A percentile compares a stretch with the other conserved stretches of the same genome.
Evolutionary conservation across 2,113 vertebrate genomes (phyloP).

Genomic region (Oceanodroma tethys): DNA sequence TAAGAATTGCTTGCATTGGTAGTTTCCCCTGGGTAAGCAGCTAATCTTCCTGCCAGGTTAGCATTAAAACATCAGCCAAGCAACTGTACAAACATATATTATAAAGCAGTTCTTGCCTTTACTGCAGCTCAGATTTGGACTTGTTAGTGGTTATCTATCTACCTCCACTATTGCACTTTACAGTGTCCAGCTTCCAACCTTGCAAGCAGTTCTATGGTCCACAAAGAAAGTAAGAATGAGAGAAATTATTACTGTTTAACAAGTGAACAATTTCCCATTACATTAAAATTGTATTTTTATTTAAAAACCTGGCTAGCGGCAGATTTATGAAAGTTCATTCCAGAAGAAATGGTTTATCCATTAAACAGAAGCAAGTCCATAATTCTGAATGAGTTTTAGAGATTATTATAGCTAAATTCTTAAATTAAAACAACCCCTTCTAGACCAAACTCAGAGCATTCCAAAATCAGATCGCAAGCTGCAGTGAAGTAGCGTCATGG

Average conservation of each 20-base stretch:
- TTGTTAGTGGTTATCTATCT: background rate
- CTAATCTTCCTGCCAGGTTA: constrained; percentile 1
- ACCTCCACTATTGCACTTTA: background rate
- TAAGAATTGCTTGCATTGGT: background rate
- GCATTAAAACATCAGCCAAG: background rate
- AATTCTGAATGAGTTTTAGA: background rate
- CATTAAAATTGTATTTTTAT: background rate
- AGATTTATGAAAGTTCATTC: background rate
- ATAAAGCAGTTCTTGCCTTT: background rate
- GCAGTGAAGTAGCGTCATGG: background rate
- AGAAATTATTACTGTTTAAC: background rate
- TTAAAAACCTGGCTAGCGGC: background rate
- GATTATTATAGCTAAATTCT: background rate
- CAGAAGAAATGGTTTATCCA: background rate
- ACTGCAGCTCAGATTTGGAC: background rate
- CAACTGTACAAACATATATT: background rate
- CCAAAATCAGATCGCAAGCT: background rate
- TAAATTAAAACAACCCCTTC: background rate
- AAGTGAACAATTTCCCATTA: background rate
- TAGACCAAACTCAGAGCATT: background rate
- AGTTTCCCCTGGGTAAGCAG: constrained; percentile 10
- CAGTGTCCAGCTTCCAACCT: background rate
- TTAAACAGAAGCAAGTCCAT: background rate
- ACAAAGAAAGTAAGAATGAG: background rate
- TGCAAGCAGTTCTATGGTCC: background rate